phyloP scores from a whole-genome alignment of 2,888 invertebrate species.

The Autographa pulchrina region DNA sequence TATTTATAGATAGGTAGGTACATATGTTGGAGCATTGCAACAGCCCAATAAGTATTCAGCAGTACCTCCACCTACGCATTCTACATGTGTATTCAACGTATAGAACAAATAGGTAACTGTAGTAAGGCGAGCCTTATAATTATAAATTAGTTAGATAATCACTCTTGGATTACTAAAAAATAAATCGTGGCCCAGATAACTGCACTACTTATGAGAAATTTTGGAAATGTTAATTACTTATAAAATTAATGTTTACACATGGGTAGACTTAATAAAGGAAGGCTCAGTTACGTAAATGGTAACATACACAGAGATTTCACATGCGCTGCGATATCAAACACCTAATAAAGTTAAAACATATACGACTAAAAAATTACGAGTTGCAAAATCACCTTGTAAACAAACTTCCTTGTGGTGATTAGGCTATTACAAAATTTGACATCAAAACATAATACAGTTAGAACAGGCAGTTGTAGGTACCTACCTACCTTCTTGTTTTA shows the following conservation, averaged over 20 bases:
- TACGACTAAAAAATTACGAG: background rate
- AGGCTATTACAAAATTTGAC: slow-evolving; percentile 6
- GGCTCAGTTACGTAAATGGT: slow-evolving; percentile 2
- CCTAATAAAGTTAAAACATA: slow-evolving; percentile 8
- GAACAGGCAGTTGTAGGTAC: background rate
- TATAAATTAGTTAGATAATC: background rate
- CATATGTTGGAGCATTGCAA: no score
- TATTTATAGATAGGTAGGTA: no score
- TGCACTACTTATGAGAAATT: background rate
- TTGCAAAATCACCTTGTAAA: slow-evolving; percentile 3
- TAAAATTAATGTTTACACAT: slow-evolving; percentile 7
- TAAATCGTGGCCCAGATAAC: background rate
- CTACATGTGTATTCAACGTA: no score
- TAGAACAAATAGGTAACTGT: background rate
- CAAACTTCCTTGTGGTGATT: background rate
- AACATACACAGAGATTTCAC: background rate
- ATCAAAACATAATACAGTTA: background rate
- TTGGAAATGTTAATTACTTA: background rate
- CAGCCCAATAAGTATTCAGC: no score
- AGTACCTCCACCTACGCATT: no score
- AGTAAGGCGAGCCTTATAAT: background rate
- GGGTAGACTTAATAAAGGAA: background rate
- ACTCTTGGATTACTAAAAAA: background rate
- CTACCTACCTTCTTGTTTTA: background rate
- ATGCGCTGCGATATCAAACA: background rate